These are phyloP conservation scores for Phoxinus phoxinus DNA, from an alignment of 2,113 vertebrate genomes.

Conservation along the genomic window DNA sequence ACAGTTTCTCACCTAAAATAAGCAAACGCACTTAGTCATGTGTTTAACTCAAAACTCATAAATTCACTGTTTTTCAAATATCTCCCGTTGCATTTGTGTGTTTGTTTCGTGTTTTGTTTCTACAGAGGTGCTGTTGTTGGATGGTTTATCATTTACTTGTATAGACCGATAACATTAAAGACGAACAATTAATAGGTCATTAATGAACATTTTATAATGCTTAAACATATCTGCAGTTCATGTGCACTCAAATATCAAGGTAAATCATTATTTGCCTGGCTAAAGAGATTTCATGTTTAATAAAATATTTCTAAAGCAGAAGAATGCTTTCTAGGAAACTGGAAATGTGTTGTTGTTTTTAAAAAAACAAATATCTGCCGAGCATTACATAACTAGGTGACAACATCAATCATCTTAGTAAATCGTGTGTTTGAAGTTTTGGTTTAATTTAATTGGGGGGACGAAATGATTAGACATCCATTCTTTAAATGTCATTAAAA, in stretches of 20 bases:
- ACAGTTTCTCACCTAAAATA: constrained; percentile 58
- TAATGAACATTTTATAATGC: not conserved
- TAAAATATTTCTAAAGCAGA: not conserved
- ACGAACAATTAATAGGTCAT: not conserved
- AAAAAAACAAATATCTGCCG: not conserved
- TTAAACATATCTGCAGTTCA: not conserved
- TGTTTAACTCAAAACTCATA: constrained; percentile 63
- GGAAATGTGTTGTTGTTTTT: not conserved
- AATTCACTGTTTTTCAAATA: constrained; percentile 60
- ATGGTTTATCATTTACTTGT: not conserved
- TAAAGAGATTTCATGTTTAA: not conserved
- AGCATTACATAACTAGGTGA: not conserved
- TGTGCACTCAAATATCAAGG: not conserved
- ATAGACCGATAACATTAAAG: not conserved
- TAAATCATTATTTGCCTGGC: not conserved
- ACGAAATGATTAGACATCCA: too few relatives aligned
- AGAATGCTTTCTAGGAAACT: not conserved
- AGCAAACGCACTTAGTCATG: constrained; percentile 62
- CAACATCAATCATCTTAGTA: not conserved
- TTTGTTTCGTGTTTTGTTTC: constrained; percentile 7
- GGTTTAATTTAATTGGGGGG: not conserved
- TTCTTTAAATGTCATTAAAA: too few relatives aligned
- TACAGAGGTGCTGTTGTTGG: not conserved
- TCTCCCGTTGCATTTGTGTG: constrained; percentile 35
- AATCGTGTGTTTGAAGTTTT: not conserved